Evolutionary conservation across 2,888 invertebrate species (phyloP), one percentile per base, ranked within the genome.

Genomic region (Hypolimnas misippus): DNA sequence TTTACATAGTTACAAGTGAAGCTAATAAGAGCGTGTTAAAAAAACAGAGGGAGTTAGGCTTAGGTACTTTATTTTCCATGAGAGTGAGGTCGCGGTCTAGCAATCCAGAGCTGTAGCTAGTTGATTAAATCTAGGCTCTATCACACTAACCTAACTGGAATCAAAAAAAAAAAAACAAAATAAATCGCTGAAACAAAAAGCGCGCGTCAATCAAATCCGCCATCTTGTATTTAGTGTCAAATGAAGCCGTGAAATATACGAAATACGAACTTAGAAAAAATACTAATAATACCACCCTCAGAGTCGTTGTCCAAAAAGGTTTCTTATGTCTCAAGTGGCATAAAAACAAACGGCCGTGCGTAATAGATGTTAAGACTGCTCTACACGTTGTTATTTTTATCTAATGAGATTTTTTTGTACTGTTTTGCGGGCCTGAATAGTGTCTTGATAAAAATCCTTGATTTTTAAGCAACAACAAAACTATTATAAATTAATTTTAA

Each of bases 251-350:
- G 49, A 38, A 57, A 51, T 3, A 51, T 53, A 4, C 16, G 17
- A 38, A 49, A 54, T 54, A n/a, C n/a, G n/a, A n/a, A 56, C 31
- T 21, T 25, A 38, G 25, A 42, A 55, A 56, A 51, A 61, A 62
- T 50, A 56, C 57, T 64, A 65, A 69, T 65, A 65, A 65, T 50
- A 40, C 57, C 40, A 49, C 63, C 65, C 59, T 40, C 17, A 52
- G 57, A 55, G 60, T 57, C 67, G 59, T 59, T 52, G 38, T 19
- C 58, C 59, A 60, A 71, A 70, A 64, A 71, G 70, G 67, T 70
- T 72, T 72, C 70, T 65, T 58, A 62, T 71, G 70, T 71, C 68
- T 66, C 57, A 29, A 67, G 65, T 63, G 69, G 66, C 68, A 65
- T 71, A 67, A 71, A 69, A 71, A 71, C 69, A 67, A 72, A 70